phyloP scores from a whole-genome alignment of 2,113 vertebrate species.

The Pantherophis guttatus region DNA sequence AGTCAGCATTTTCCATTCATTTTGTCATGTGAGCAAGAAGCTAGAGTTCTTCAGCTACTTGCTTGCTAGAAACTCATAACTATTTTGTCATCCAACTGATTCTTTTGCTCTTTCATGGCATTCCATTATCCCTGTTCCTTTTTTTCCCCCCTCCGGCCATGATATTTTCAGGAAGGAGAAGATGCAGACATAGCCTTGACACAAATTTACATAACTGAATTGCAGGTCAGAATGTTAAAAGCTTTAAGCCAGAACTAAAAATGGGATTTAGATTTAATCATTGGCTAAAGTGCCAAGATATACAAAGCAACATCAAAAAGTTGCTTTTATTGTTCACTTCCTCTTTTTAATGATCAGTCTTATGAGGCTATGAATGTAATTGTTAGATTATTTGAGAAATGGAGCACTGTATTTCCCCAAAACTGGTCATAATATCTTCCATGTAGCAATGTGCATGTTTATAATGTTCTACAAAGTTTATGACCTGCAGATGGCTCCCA shows the following conservation, averaged over 20 bases:
- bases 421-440: rapidly evolving
- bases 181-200: neutral
- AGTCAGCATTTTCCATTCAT: conserved; percentile 33
- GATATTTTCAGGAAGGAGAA: neutral
- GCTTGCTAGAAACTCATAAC: conserved; percentile 36
- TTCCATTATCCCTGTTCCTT: conserved; percentile 34
- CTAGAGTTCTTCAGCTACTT: conserved; percentile 23
- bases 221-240: neutral
- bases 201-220: neutral
- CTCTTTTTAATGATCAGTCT: neutral
- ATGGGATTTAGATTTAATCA: neutral
- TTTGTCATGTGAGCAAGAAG: conserved; percentile 43
- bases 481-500: neutral
- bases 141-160: neutral
- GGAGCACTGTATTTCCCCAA: neutral
- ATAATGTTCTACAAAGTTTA: neutral
- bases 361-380: rapidly evolving
- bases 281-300: neutral
- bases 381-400: neutral
- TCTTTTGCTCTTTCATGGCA: conserved; percentile 32
- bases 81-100: conserved; percentile 41
- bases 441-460: rapidly evolving
- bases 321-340: neutral
- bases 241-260: neutral
- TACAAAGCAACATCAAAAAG: neutral